phyloP scores from a whole-genome alignment of 2,888 invertebrate species.

The Dasysyrphus albostriatus region DNA sequence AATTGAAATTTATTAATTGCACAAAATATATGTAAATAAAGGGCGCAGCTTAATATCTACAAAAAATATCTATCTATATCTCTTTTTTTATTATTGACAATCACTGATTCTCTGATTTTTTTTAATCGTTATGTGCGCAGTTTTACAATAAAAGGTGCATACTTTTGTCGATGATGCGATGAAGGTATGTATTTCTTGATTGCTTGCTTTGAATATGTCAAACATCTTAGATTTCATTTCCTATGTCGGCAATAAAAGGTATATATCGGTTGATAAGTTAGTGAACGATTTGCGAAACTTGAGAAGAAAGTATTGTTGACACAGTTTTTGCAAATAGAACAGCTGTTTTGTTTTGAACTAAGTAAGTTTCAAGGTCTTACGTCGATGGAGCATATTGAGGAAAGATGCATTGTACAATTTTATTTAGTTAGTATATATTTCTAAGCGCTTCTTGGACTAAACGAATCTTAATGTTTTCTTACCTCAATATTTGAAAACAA shows the following conservation, averaged over 20 bases:
- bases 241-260: constrained; percentile 26
- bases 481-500: no score
- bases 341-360: not conserved
- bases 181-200: constrained; percentile 1
- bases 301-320: constrained; percentile 27
- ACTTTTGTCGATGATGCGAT: constrained; percentile 5
- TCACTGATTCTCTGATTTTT: constrained; percentile 4
- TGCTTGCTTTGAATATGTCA: constrained; percentile 25
- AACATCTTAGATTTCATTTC: constrained; percentile 31
- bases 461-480: no score
- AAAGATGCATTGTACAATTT: not conserved
- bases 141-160: constrained; percentile 5
- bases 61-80: not conserved
- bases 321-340: constrained; percentile 33
- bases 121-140: constrained; percentile 31
- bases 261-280: not conserved
- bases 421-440: no score
- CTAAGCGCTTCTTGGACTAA: no score
- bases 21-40: constrained; percentile 43
- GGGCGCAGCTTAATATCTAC: constrained; percentile 37
- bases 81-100: constrained; percentile 12
- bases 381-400: not conserved
- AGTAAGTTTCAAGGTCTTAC: not conserved
- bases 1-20: constrained; percentile 56
- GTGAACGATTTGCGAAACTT: constrained; percentile 22